Percentiles rank a stretch among this genome's conserved stretches.
These are phyloP conservation scores for Zootermopsis nevadensis DNA, from an alignment of 2,888 invertebrate species.

Conservation along the genomic window DNA sequence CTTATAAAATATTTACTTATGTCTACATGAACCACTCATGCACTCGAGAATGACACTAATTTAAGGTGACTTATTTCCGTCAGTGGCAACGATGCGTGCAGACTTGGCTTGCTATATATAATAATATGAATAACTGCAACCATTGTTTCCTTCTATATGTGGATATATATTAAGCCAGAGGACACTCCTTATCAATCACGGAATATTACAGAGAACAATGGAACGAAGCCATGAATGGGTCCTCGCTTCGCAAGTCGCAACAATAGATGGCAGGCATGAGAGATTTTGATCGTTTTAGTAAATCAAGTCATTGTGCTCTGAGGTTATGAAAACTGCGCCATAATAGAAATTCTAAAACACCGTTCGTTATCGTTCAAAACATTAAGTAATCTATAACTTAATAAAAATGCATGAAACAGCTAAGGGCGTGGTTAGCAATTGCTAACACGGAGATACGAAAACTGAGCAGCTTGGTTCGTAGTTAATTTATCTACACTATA, in stretches of 20 bases:
- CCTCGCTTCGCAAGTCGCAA: neutral
- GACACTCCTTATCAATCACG: slow-evolving; percentile 29
- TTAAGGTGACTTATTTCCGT: too few species aligned
- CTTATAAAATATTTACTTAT: too few species aligned
- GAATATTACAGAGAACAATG: slow-evolving; percentile 20
- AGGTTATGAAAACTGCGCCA: neutral
- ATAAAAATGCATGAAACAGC: too few species aligned
- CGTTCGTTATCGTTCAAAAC: neutral
- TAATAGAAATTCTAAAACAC: neutral
- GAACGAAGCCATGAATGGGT: slow-evolving; percentile 5
- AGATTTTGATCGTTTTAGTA: slow-evolving; percentile 18
- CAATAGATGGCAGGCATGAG: neutral
- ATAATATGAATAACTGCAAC: slow-evolving; percentile 18
- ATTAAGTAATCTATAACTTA: too few species aligned
- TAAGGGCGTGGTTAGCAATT: too few species aligned
- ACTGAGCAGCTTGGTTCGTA: too few species aligned
- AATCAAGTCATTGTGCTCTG: slow-evolving; percentile 8
- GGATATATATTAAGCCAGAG: slow-evolving; percentile 11
- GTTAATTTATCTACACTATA: too few species aligned
- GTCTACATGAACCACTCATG: too few species aligned
- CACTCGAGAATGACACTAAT: too few species aligned
- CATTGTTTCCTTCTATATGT: slow-evolving; percentile 11
- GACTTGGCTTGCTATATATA: neutral
- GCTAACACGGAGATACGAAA: too few species aligned
- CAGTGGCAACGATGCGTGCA: neutral